Evolutionary conservation across 2,113 vertebrate species (phyloP).

Genomic region (Toxotes jaculatrix): DNA sequence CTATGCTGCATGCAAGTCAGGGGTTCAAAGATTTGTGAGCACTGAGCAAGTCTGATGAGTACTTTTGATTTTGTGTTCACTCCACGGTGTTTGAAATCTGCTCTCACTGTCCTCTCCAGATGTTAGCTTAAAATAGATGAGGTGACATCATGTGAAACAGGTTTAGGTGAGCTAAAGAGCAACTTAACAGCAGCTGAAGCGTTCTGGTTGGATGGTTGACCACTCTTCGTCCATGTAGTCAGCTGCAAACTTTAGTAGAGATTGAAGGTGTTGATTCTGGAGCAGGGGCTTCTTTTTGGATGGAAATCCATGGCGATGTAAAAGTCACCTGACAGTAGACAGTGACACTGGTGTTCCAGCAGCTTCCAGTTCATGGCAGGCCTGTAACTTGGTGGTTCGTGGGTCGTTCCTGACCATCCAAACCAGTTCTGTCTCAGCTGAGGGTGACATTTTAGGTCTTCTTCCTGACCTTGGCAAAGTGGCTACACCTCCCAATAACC

Average conservation of each 20-base stretch:
- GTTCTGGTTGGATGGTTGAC: too few species aligned
- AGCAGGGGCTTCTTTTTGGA: background rate
- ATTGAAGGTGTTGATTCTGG: background rate
- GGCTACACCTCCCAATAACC: background rate
- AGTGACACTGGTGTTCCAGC: background rate
- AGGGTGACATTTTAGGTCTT: background rate
- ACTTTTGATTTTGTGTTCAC: background rate
- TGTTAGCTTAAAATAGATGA: background rate
- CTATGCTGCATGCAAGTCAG: background rate
- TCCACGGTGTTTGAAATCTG: too few species aligned
- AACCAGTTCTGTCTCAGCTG: background rate
- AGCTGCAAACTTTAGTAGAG: background rate
- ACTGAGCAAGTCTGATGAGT: background rate
- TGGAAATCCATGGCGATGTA: background rate
- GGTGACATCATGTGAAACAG: too few species aligned
- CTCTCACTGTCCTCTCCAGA: background rate
- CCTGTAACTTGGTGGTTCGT: background rate
- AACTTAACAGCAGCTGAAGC: too few species aligned
- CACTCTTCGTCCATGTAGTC: background rate
- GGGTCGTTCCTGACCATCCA: background rate
- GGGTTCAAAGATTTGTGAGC: too few species aligned
- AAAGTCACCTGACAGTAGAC: too few species aligned
- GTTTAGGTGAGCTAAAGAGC: too few species aligned
- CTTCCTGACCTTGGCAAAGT: background rate
- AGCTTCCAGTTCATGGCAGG: background rate